Evolutionary conservation across 2,888 invertebrate genomes (phyloP).

Genomic region (Petrolisthes cinctipes): DNA sequence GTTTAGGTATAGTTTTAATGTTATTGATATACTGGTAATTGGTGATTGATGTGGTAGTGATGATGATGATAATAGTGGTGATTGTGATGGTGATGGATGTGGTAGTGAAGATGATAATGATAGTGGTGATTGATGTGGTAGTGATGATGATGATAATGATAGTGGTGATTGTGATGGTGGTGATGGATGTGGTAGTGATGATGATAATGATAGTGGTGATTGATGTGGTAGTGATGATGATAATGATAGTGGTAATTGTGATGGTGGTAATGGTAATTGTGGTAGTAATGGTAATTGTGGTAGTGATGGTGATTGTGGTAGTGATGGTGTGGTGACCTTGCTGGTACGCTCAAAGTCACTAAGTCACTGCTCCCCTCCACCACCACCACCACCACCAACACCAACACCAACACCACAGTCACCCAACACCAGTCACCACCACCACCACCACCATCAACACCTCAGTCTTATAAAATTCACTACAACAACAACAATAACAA

Average conservation of each 20-base stretch:
- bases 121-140: too few relatives aligned
- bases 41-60: background rate
- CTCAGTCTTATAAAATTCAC: background rate
- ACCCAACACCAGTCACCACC: background rate
- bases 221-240: too few relatives aligned
- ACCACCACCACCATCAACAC: conserved; percentile 37
- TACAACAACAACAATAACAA: background rate
- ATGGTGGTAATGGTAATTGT: too few relatives aligned
- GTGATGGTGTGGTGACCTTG: conserved; percentile 56
- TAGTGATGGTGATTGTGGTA: conserved; percentile 25
- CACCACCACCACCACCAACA: conserved; percentile 31
- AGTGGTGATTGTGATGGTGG: background rate
- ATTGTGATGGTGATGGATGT: too few relatives aligned
- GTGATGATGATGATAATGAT: too few relatives aligned
- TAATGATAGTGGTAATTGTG: too few relatives aligned
- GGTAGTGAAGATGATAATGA: too few relatives aligned
- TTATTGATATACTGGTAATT: too few relatives aligned
- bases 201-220: background rate
- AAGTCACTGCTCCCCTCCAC: conserved; percentile 60
- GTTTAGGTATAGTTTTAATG: too few relatives aligned
- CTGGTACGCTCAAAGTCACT: conserved; percentile 57
- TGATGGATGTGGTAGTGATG: conserved; percentile 4
- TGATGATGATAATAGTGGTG: background rate
- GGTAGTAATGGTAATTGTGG: background rate
- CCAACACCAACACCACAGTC: conserved; percentile 20